Evolutionary conservation across 2,888 invertebrate genomes (phyloP).

Genomic region (Leuctra nigra): DNA sequence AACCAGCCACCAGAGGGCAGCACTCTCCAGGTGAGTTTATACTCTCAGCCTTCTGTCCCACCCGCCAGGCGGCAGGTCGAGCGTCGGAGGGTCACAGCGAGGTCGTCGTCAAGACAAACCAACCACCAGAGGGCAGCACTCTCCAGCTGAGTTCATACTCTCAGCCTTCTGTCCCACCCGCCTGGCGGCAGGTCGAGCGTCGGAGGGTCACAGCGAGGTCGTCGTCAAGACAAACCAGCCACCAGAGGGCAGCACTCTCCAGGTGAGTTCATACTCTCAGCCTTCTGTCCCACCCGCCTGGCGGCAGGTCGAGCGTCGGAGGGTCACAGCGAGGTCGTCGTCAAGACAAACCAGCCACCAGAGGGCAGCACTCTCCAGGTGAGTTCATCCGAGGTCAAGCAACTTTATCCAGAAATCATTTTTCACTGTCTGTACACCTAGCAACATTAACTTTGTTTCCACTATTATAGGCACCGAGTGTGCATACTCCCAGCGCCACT

Average conservation of each 20-base stretch:
- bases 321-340: constrained; percentile 25
- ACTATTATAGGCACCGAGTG: too few species aligned
- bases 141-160: constrained; percentile 26
- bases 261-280: constrained; percentile 26
- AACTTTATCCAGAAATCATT: too few species aligned
- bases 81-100: constrained; percentile 23
- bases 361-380: constrained; percentile 14
- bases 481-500: too few species aligned
- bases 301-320: constrained; percentile 4
- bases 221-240: constrained; percentile 27
- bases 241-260: constrained; percentile 18
- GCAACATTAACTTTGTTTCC: too few species aligned
- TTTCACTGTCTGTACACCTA: too few species aligned
- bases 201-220: constrained; percentile 24
- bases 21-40: constrained; percentile 24
- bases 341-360: constrained; percentile 28
- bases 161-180: constrained; percentile 21
- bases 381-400: too few species aligned
- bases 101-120: constrained; percentile 26
- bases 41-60: constrained; percentile 23
- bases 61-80: constrained; percentile 1
- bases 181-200: constrained; percentile 1
- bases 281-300: constrained; percentile 17
- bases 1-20: constrained; percentile 26
- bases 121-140: constrained; percentile 23